Evolutionary conservation across 2,113 vertebrate species (phyloP), one percentile per base, ranked within the genome.

Genomic region (Calonectris borealis): DNA sequence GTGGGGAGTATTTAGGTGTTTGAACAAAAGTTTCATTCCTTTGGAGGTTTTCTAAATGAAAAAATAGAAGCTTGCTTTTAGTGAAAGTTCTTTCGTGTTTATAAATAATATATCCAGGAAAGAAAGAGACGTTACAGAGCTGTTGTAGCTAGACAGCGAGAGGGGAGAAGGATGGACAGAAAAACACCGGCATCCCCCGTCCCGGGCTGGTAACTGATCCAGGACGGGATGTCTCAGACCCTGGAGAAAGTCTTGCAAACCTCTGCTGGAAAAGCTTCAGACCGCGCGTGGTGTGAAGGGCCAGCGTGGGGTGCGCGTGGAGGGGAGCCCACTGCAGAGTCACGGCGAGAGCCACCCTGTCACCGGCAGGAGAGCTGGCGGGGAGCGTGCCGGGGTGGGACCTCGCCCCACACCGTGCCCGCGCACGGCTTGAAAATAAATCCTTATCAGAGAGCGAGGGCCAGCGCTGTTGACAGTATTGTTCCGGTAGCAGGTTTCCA

Each of bases 381-480:
- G 38, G 57, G 54, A 61, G 42, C 0, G 5, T 52, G 49, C 51
- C 14, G 27, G 51, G 22, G 21, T 16, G 10, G 1, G 20, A 11
- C 52, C 60, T 60, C 5, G 2, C 49, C 25, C 78, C 79, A 19
- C 34, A 14, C 65, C 5, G 2, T 46, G 18, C 52, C 60, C 2
- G 1, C 6, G n/a, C 49, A 27, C 0, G 5, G 66, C 40, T 69
- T 49, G 70, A 62, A 16, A 29, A 10, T 4, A 24, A 10, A 36
- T 10, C 40, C 40, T 29, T 19, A 10, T 0, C 40, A 1, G 57
- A 34, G 44, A 60, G 65, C 7, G 7, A 48, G 46, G 27, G n/a
- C 16, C 0, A 1, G 34, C 26, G 72, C 38, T 15, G n/a, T 13
- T n/a, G 71, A 2, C 85, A 11, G 16, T 5, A 0, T 9, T 10